Evolutionary conservation across 2,797 vertebrate genomes (phyloP).

Genomic region (Todus mexicanus): DNA sequence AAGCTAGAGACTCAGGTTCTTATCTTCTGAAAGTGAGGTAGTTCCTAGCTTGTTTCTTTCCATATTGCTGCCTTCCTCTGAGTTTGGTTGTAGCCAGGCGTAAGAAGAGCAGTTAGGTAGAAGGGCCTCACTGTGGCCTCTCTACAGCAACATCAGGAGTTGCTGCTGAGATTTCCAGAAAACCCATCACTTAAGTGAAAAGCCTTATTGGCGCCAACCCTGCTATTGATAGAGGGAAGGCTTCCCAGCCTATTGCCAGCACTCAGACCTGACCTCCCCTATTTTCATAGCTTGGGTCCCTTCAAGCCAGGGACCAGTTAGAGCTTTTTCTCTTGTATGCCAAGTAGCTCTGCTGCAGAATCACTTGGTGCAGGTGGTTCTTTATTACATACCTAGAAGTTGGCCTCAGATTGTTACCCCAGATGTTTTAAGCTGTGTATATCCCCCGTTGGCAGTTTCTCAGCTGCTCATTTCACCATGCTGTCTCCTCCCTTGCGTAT

Average conservation of each 20-base stretch:
- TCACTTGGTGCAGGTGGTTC: not conserved
- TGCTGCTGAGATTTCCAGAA: not conserved
- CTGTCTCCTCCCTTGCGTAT: not conserved
- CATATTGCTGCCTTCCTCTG: not conserved
- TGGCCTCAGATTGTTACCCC: not conserved
- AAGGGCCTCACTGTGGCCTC: not conserved
- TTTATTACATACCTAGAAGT: not conserved
- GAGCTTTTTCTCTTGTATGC: not conserved
- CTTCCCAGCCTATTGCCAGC: not conserved
- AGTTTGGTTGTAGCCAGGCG: not conserved
- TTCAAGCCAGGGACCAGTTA: not conserved
- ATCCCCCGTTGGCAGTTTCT: not conserved
- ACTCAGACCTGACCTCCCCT: not conserved
- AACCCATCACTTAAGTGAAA: not conserved
- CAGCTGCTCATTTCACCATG: accelerated
- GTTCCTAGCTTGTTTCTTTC: not conserved
- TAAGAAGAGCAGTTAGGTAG: not conserved
- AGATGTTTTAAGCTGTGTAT: not conserved
- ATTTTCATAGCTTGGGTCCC: not conserved
- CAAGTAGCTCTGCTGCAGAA: not conserved
- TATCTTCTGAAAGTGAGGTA: not conserved
- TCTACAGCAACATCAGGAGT: not conserved
- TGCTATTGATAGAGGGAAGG: not conserved
- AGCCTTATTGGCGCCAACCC: not conserved
- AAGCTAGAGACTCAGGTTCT: not conserved